These are phyloP conservation scores for Pseudomugil tenellus DNA, from an alignment of 2,797 vertebrate genomes.

Conservation along the genomic window DNA sequence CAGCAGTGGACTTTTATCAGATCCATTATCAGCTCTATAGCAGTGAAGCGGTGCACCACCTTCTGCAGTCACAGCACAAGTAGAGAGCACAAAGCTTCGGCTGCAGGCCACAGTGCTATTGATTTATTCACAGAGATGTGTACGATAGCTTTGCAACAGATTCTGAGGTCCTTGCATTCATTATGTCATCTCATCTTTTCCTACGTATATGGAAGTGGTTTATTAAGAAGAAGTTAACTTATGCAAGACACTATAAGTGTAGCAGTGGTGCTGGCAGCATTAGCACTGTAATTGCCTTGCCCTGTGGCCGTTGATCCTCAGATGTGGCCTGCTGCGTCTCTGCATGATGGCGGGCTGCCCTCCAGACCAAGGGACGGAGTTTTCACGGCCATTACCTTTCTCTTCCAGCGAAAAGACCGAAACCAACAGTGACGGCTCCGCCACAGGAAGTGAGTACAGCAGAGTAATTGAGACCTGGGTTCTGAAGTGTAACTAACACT, in stretches of 20 bases:
- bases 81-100: slow-evolving; percentile 40
- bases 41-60: slow-evolving; percentile 53
- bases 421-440: slow-evolving; percentile 91
- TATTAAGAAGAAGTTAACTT: slow-evolving; percentile 35
- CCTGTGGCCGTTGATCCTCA: slow-evolving; percentile 85
- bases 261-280: slow-evolving; percentile 67
- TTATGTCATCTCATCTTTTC: slow-evolving; percentile 11
- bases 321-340: slow-evolving; percentile 88
- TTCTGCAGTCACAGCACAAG: slow-evolving; percentile 44
- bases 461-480: slow-evolving; percentile 17
- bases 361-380: slow-evolving; percentile 85
- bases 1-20: slow-evolving; percentile 53
- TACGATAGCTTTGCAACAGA: slow-evolving; percentile 25
- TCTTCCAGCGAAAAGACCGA: slow-evolving; percentile 95
- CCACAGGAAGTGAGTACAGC: slow-evolving; percentile 86
- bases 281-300: slow-evolving; percentile 85
- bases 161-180: slow-evolving; percentile 23
- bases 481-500: slow-evolving; percentile 28
- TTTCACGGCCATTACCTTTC: slow-evolving; percentile 84
- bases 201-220: slow-evolving; percentile 24
- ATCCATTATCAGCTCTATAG: slow-evolving; percentile 60
- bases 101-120: slow-evolving; percentile 42
- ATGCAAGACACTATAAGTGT: slow-evolving; percentile 45
- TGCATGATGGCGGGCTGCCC: slow-evolving; percentile 90
- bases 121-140: slow-evolving; percentile 45